Conservation (phyloP, 1,140 invertebrate species). For the Ylistrum balloti region DNA sequence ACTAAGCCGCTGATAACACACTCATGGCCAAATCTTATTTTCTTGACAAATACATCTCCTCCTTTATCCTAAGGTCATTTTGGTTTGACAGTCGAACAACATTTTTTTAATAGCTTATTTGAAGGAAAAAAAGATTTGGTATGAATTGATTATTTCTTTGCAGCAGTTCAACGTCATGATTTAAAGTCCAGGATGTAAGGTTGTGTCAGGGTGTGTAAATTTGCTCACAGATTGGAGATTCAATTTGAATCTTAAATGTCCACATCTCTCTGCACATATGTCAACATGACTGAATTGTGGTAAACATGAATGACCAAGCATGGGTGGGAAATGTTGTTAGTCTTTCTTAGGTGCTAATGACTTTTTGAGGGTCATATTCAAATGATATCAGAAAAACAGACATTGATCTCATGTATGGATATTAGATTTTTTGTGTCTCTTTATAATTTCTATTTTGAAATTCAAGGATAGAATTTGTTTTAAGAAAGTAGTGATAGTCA, state of each 20-base stretch:
- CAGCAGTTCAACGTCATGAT: neutral
- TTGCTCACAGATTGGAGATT: neutral
- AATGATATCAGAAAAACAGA: neutral
- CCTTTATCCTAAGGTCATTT: constrained; percentile 12
- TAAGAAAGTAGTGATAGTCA: neutral
- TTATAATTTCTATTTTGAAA: neutral
- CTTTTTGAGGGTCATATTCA: neutral
- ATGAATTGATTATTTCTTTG: neutral
- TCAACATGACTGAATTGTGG: too few species aligned
- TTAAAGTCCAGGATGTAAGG: neutral
- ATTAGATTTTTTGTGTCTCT: neutral
- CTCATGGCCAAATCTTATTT: neutral
- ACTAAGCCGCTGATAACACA: neutral
- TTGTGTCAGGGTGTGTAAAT: neutral
- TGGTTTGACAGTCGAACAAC: neutral
- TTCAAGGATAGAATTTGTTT: neutral
- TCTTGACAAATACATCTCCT: neutral
- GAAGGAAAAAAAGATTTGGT: neutral
- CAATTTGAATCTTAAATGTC: constrained; percentile 15
- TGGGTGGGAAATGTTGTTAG: neutral
- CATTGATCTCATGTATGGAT: neutral
- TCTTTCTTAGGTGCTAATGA: neutral
- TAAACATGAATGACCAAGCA: neutral
- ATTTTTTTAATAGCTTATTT: constrained; percentile 29
- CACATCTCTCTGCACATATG: neutral